Evolutionary conservation across 2,797 vertebrate species (phyloP).

Genomic region (Serranus cabrilla): DNA sequence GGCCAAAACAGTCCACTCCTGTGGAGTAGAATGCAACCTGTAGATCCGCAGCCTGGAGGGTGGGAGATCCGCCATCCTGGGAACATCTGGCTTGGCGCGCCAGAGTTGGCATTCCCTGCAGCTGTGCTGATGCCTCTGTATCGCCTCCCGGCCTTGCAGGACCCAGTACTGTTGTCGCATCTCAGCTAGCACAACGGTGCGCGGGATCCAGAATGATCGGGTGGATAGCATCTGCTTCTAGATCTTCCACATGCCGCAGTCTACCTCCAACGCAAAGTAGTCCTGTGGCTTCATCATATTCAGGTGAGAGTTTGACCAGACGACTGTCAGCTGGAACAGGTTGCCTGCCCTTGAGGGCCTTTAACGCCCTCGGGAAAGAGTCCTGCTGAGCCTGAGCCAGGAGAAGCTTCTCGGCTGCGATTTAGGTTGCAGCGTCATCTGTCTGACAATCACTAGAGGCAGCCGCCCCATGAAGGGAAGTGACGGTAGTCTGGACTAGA

Average conservation of each 20-base stretch:
- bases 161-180: conserved; percentile 23
- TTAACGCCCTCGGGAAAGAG: no score
- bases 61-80: conserved; percentile 38
- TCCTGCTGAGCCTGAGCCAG: no score
- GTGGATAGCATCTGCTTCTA: not conserved
- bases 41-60: not conserved
- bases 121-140: conserved; percentile 3
- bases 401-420: no score
- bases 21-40: conserved; percentile 21
- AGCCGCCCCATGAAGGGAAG: no score
- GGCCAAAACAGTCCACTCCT: conserved; percentile 34
- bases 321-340: no score
- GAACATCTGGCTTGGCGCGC: conserved; percentile 20
- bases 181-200: not conserved
- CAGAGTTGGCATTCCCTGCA: conserved; percentile 24
- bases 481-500: no score
- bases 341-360: no score
- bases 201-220: not conserved
- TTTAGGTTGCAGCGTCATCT: no score
- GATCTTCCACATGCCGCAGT: not conserved
- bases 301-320: no score
- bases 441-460: no score
- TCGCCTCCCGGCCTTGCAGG: conserved; percentile 2
- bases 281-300: no score
- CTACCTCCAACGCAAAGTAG: not conserved